Base-by-base conservation (phyloP, 2,888 invertebrate species). In the Protodeltote pygarga region DNA sequence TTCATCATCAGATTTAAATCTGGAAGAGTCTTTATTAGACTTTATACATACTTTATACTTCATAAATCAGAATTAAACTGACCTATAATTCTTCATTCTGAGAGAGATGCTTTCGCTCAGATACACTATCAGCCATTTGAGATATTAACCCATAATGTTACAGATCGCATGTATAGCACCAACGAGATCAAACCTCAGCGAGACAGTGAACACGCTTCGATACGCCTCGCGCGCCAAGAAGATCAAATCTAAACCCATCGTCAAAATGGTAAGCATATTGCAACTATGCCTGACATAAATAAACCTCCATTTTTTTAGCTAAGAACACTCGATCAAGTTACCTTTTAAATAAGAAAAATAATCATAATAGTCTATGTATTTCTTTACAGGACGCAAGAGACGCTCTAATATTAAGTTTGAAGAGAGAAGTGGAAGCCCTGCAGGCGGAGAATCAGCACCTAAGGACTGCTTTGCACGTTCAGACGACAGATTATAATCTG, bases 101-200 rank as follows among this genome's bases (percentile, higher is more conserved):
- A n/a, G n/a, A n/a, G n/a, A n/a, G n/a, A n/a, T n/a, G n/a, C n/a
- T n/a, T n/a, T n/a, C n/a, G n/a, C n/a, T n/a, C n/a, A n/a, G n/a
- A n/a, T n/a, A n/a, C n/a, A n/a, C n/a, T n/a, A n/a, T n/a, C n/a
- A n/a, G n/a, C n/a, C n/a, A n/a, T n/a, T n/a, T n/a, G n/a, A 1
- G 8, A 6, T 21, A 6, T 3, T 5, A 10, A 23, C 5, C 9
- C 5, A 5, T 3, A 9, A 20, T n/a, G 3, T 14, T 49, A 0
- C 87, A 98, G 98, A 97, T 98, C 71, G 98, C 98, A 1, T 98
- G 98, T 77, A 96, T 98, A 59, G 98, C 98, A 0, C 98, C 98
- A 0, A 96, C 97, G 0, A 95, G 94, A 68, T 96, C 96, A 0
- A 98, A 98, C 81, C 92, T 95, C 33, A 95, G 94, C 20, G 98